Evolutionary conservation across 2,888 invertebrate genomes (phyloP).

Genomic region (Daptonema setosum): DNA sequence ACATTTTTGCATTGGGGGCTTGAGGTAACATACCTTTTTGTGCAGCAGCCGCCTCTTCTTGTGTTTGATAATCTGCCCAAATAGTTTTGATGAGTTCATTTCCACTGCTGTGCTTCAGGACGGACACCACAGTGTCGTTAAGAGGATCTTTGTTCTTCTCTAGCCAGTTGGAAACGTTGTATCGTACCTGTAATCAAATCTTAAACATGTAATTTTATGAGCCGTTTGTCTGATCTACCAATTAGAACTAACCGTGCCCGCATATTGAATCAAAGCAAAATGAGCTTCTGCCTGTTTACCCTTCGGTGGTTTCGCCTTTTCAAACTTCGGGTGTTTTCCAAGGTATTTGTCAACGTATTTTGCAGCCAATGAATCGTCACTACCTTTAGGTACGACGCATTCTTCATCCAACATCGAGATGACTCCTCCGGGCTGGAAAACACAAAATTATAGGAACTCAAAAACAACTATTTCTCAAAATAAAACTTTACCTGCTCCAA

Average conservation of each 20-base stretch:
- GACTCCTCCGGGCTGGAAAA: slow-evolving; percentile 92
- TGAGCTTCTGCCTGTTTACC: slow-evolving; percentile 59
- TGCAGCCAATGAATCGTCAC: slow-evolving; percentile 89
- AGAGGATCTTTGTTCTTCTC: slow-evolving; percentile 99
- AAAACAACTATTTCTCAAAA: not conserved
- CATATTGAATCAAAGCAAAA: slow-evolving; percentile 95
- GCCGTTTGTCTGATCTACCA: no score
- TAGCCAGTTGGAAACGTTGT: slow-evolving; percentile 93
- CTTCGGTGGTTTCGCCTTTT: slow-evolving; percentile 51
- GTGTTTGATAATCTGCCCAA: slow-evolving; percentile 24
- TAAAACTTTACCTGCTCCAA: slow-evolving; percentile 52
- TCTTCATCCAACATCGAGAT: slow-evolving; percentile 99
- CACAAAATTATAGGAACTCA: not conserved
- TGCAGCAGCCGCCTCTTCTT: slow-evolving; percentile 23
- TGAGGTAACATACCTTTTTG: slow-evolving; percentile 9
- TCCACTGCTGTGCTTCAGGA: slow-evolving; percentile 31
- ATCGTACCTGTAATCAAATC: slow-evolving; percentile 69
- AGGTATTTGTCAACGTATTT: slow-evolving; percentile 97
- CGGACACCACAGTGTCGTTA: slow-evolving; percentile 96
- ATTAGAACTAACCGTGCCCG: slow-evolving; percentile 66
- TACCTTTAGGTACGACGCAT: slow-evolving; percentile 99
- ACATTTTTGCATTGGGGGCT: not conserved
- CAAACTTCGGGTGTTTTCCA: slow-evolving; percentile 85
- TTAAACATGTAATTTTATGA: not conserved
- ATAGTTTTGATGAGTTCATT: slow-evolving; percentile 19